phyloP scores from a whole-genome alignment of 2,888 invertebrate species.

The Odontomyia ornata region DNA sequence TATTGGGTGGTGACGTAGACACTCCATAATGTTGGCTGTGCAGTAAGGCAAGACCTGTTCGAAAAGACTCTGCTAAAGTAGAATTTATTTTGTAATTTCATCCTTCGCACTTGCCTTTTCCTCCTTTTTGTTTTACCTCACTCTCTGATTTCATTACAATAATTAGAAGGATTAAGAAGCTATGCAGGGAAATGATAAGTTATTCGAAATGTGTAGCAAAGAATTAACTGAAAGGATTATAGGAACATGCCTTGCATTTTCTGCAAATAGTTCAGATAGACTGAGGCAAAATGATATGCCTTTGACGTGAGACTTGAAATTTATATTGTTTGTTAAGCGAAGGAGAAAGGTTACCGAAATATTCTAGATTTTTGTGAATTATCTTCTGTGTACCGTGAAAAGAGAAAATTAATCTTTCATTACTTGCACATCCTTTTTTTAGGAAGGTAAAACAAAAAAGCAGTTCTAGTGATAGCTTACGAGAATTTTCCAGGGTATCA shows the following conservation, averaged over 20 bases:
- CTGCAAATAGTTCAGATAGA: too few relatives aligned
- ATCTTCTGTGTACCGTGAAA: too few relatives aligned
- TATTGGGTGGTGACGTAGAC: neutral
- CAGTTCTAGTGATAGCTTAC: too few relatives aligned
- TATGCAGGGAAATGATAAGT: neutral
- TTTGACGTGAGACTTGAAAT: too few relatives aligned
- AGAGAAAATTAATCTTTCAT: too few relatives aligned
- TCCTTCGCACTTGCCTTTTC: constrained; percentile 27
- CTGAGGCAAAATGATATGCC: too few relatives aligned
- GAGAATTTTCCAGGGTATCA: too few relatives aligned
- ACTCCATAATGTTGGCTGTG: neutral
- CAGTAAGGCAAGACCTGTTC: neutral
- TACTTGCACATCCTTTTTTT: too few relatives aligned
- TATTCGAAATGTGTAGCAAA: neutral
- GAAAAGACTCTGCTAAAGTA: neutral
- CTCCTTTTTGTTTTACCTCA: neutral
- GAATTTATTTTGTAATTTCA: constrained; percentile 39
- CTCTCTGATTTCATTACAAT: constrained; percentile 39
- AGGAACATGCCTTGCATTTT: neutral
- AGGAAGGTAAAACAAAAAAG: too few relatives aligned
- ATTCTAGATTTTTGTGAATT: too few relatives aligned
- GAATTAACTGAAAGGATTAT: neutral
- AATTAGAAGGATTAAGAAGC: constrained; percentile 34
- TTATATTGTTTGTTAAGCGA: too few relatives aligned
- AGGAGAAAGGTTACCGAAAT: too few relatives aligned